A percentile compares a stretch with the other conserved stretches of the same genome.
Evolutionary conservation across 2,113 vertebrate genomes (phyloP).

Genomic region (Equus quagga): DNA sequence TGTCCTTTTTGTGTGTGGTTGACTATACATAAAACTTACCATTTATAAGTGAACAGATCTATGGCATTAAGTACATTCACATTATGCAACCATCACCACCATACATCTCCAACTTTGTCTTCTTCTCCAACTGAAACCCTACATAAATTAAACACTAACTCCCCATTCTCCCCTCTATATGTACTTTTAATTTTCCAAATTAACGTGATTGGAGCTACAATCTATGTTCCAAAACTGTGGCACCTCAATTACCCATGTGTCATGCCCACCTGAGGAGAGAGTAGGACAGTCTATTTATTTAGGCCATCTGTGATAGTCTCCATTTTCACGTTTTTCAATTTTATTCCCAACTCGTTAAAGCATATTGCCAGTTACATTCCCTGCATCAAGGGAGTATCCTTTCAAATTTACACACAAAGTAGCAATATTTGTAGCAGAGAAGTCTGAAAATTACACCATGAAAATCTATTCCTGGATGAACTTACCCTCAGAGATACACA

Average conservation of each 20-base stretch:
- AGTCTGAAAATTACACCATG: background rate
- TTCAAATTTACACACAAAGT: background rate
- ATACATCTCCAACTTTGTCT: background rate
- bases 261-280: background rate
- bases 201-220: background rate
- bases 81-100: background rate
- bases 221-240: background rate
- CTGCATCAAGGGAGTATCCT: background rate
- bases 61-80: background rate
- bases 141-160: background rate
- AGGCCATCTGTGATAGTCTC: background rate
- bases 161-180: background rate
- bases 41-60: background rate
- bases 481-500: background rate
- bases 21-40: background rate
- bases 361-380: background rate
- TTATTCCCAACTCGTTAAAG: background rate
- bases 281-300: background rate
- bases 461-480: constrained; percentile 10
- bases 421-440: background rate
- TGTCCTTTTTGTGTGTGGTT: background rate
- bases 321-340: background rate
- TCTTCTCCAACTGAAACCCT: background rate
- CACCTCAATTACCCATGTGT: background rate
- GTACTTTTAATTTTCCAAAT: background rate